Evolutionary conservation across 2,113 vertebrate genomes (phyloP).

Genomic region (Gasterosteus aculeatus): DNA sequence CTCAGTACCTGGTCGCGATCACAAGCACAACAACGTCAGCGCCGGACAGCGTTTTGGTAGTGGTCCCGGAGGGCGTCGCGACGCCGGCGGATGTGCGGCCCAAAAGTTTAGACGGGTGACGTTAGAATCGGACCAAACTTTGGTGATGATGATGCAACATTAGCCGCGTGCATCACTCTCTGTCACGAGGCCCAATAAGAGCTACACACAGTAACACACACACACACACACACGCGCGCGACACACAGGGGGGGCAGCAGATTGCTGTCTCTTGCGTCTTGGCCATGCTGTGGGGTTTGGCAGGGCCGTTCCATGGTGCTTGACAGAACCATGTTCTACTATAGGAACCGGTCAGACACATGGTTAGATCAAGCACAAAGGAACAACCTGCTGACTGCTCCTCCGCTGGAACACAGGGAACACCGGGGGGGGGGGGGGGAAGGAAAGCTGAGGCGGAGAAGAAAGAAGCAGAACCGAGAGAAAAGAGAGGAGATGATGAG

Average conservation of each 20-base stretch:
- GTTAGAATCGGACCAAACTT: conserved; percentile 11
- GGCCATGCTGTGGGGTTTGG: conserved; percentile 97
- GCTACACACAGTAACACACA: conserved; percentile 25
- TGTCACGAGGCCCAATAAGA: conserved; percentile 3
- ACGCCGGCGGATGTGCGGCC: conserved; percentile 9
- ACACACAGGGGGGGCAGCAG: conserved; percentile 37
- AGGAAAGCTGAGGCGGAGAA: conserved; percentile 40
- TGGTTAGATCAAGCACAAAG: conserved; percentile 99
- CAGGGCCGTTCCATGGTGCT: conserved; percentile 99
- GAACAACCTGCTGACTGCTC: conserved; percentile 99
- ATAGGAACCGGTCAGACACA: conserved; percentile 96
- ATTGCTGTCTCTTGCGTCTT: conserved; percentile 82
- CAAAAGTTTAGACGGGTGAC: conserved; percentile 14
- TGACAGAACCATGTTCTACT: conserved; percentile 99
- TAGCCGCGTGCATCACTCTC: conserved; percentile 18
- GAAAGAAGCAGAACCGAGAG: too few relatives aligned
- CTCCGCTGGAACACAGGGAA: conserved; percentile 90
- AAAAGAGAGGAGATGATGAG: neutral
- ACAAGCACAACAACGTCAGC: conserved; percentile 40
- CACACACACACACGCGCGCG: conserved; percentile 37
- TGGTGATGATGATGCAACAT: conserved; percentile 23
- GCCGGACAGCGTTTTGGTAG: conserved; percentile 23
- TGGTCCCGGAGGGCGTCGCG: neutral
- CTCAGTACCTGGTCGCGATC: conserved; percentile 88
- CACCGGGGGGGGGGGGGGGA: conserved; percentile 77